phyloP scores from a whole-genome alignment of 1,140 invertebrate genomes.

The Pectinophora gossypiella region DNA sequence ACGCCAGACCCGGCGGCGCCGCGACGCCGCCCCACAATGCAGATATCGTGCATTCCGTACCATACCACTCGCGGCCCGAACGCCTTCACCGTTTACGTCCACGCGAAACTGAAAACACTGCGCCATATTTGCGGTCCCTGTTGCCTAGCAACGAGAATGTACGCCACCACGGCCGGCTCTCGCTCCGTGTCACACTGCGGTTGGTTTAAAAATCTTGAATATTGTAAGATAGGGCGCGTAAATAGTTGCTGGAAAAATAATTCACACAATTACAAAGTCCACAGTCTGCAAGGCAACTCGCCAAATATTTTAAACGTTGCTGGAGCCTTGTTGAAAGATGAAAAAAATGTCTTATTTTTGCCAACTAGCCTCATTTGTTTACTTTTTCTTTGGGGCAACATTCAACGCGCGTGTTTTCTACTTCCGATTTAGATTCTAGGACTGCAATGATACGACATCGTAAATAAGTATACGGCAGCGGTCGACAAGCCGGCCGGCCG shows the following conservation, averaged over 20 bases:
- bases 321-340: too few species aligned
- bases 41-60: slow-evolving; percentile 60
- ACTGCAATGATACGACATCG: not conserved
- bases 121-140: slow-evolving; percentile 1
- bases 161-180: not conserved
- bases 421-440: too few species aligned
- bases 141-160: not conserved
- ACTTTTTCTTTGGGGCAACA: too few species aligned
- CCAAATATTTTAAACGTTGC: too few species aligned
- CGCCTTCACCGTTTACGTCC: slow-evolving; percentile 35
- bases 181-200: too few species aligned
- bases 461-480: not conserved
- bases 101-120: slow-evolving; percentile 28
- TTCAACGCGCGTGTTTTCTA: too few species aligned
- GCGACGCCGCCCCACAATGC: slow-evolving; percentile 59
- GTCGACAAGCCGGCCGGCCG: not conserved
- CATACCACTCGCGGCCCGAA: slow-evolving; percentile 28
- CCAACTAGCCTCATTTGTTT: too few species aligned
- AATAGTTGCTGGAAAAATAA: too few species aligned
- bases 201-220: not conserved
- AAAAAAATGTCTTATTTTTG: too few species aligned
- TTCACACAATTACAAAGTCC: too few species aligned
- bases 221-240: too few species aligned
- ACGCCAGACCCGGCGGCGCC: slow-evolving; percentile 65
- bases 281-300: too few species aligned